These are phyloP conservation scores for Scrobipalpa atriplicella DNA, from an alignment of 2,888 invertebrate species.

Conservation along the genomic window DNA sequence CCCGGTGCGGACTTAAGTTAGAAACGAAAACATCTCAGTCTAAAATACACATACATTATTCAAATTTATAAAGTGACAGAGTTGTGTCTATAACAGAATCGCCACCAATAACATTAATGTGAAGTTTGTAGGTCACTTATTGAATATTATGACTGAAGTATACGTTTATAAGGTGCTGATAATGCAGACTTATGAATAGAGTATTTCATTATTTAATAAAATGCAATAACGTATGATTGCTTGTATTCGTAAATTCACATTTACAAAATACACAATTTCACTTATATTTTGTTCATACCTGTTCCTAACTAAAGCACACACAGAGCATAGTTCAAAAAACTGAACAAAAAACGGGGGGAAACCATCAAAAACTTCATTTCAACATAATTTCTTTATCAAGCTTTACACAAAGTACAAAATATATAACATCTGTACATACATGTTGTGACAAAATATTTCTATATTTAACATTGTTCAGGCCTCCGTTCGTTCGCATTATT, in stretches of 20 bases:
- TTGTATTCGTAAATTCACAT: too few species aligned
- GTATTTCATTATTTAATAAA: too few species aligned
- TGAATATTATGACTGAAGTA: neutral
- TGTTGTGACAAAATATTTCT: conserved; percentile 70
- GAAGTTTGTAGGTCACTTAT: neutral
- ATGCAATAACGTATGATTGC: too few species aligned
- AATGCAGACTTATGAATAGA: neutral
- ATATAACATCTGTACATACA: conserved; percentile 62
- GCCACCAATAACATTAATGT: neutral
- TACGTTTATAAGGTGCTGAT: neutral
- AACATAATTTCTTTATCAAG: conserved; percentile 68
- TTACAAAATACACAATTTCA: neutral
- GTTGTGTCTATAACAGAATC: too few species aligned
- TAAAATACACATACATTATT: conserved; percentile 16
- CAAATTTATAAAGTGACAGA: too few species aligned
- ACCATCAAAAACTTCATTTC: conserved; percentile 56
- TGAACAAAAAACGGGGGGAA: conserved; percentile 44
- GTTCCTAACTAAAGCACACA: conserved; percentile 32
- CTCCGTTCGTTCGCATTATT: conserved; percentile 73
- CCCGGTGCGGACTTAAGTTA: conserved; percentile 29
- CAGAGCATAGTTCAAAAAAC: conserved; percentile 38
- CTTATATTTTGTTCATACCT: conserved; percentile 23
- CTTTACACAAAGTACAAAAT: conserved; percentile 69
- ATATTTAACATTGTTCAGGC: conserved; percentile 69
- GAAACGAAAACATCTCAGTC: conserved; percentile 32